Percentiles rank a stretch among this genome's conserved stretches.
These are phyloP conservation scores for Triops longicaudatus DNA, from an alignment of 1,140 invertebrate genomes.

Conservation along the genomic window DNA sequence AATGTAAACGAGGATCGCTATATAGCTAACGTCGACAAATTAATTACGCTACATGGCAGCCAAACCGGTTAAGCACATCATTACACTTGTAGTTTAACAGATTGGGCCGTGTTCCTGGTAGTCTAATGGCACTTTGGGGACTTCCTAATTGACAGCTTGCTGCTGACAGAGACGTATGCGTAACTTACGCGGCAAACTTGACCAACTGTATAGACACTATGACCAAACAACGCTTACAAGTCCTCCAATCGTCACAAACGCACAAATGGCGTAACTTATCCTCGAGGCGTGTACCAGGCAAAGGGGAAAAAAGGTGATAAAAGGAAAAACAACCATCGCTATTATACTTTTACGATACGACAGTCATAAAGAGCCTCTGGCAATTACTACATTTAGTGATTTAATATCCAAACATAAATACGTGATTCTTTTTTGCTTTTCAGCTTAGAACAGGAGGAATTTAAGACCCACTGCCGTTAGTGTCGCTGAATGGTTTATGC, in stretches of 20 bases:
- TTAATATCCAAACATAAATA: not conserved
- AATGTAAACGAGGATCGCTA: not conserved
- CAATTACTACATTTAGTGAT: not conserved
- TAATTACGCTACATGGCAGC: conserved; percentile 14
- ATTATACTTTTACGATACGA: not conserved
- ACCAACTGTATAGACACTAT: not conserved
- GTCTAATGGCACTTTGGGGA: not conserved
- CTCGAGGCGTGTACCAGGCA: not conserved
- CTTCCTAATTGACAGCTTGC: not conserved
- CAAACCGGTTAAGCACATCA: conserved; percentile 7
- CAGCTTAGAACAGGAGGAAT: not conserved
- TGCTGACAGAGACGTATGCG: not conserved
- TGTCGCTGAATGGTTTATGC: too few species aligned
- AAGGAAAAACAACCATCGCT: not conserved
- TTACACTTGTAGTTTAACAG: conserved; percentile 7
- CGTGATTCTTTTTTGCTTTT: not conserved
- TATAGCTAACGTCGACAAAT: not conserved
- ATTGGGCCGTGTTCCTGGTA: not conserved
- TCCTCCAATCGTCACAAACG: not conserved
- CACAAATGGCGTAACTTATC: not conserved
- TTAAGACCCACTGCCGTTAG: too few species aligned
- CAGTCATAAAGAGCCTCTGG: not conserved
- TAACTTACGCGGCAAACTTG: not conserved
- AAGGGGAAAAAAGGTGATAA: not conserved
- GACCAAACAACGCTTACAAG: not conserved